phyloP scores from a whole-genome alignment of 2,113 vertebrate species.

The Aix galericulata region DNA sequence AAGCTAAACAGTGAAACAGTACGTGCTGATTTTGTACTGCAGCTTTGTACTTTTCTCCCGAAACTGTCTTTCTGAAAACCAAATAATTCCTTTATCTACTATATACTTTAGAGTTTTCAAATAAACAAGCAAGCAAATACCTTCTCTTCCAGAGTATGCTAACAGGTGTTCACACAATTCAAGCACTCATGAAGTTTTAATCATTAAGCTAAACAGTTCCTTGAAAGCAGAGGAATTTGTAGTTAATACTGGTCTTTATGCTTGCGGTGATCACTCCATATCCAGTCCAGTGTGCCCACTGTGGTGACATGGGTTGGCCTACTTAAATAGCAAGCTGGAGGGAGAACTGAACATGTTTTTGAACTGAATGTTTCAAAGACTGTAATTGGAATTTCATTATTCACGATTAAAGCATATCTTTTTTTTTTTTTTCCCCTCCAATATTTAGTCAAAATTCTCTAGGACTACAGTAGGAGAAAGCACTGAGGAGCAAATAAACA shows the following conservation, averaged over 20 bases:
- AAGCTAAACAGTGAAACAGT: background rate
- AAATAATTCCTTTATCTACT: background rate
- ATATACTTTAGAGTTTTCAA: background rate
- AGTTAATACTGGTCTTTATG: background rate
- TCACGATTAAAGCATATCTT: background rate
- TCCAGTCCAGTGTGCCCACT: background rate
- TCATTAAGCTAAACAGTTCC: constrained; percentile 56
- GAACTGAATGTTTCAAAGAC: background rate
- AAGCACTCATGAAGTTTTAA: constrained; percentile 37
- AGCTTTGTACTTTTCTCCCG: background rate
- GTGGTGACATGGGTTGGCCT: background rate
- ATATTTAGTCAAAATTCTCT: background rate
- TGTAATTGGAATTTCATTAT: background rate
- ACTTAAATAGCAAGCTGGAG: background rate
- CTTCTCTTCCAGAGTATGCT: background rate
- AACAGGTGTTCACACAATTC: constrained; percentile 48
- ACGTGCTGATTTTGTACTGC: background rate
- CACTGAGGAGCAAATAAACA: background rate
- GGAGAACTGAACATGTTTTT: background rate
- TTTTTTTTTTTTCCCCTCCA: background rate
- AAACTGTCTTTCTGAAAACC: constrained; percentile 3
- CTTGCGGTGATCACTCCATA: background rate
- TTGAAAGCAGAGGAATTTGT: constrained; percentile 52
- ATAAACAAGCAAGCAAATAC: constrained; percentile 36
- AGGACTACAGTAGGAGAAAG: background rate